Evolutionary conservation across 2,113 vertebrate genomes (phyloP).

Genomic region (Alouatta palliata): DNA sequence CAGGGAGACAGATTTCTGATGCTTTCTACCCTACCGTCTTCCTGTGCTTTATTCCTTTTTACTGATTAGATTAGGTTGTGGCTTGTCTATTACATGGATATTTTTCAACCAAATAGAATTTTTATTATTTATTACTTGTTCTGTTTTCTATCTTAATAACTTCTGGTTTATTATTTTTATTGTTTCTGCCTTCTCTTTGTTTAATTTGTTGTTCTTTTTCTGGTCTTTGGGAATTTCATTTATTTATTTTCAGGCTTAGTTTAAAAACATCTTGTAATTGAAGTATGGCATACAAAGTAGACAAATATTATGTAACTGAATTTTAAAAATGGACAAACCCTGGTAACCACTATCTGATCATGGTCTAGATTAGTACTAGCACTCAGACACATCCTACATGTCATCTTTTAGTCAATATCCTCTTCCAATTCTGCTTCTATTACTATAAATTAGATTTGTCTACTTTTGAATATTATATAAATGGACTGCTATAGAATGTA

Average conservation of each 20-base stretch:
- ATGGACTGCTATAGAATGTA: not conserved
- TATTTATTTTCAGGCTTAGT: not conserved
- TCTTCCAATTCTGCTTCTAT: not conserved
- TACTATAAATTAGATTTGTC: not conserved
- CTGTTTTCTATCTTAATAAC: conserved; percentile 36
- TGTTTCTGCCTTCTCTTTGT: not conserved
- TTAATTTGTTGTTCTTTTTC: not conserved
- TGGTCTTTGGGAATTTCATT: not conserved
- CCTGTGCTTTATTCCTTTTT: not conserved
- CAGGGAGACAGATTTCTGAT: not conserved
- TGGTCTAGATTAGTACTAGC: not conserved
- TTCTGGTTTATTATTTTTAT: conserved; percentile 40
- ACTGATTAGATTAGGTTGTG: conserved; percentile 1
- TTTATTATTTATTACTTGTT: conserved; percentile 31
- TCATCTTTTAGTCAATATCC: not conserved
- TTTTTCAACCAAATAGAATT: not conserved
- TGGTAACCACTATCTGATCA: not conserved
- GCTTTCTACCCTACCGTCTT: not conserved
- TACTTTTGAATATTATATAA: not conserved
- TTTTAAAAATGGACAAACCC: not conserved
- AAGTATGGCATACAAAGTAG: not conserved
- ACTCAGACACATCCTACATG: not conserved
- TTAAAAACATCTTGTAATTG: not conserved
- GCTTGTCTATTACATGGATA: not conserved
- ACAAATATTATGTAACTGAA: not conserved